Percentiles rank a stretch among this genome's conserved stretches.
These are phyloP conservation scores for Copidosoma aretas DNA, from an alignment of 2,888 invertebrate genomes.

Conservation along the genomic window DNA sequence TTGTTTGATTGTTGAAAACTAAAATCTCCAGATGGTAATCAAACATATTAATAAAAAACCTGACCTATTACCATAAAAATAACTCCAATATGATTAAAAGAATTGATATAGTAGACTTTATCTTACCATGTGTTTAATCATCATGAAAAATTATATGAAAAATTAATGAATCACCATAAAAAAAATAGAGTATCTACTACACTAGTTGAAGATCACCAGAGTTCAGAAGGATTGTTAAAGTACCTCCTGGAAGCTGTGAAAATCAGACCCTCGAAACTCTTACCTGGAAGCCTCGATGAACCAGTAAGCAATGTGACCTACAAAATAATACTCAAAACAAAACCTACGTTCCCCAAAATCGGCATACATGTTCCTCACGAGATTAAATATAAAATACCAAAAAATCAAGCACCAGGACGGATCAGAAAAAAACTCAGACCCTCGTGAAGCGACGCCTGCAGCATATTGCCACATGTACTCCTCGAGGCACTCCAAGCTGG, in stretches of 20 bases:
- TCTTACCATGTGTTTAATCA: no score
- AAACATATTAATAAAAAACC: no score
- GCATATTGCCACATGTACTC: not conserved
- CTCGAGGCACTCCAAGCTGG: conserved; percentile 27
- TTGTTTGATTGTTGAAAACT: no score
- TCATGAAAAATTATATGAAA: no score
- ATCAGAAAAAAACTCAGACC: conserved; percentile 13
- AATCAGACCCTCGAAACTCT: not conserved
- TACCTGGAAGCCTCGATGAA: conserved; percentile 1
- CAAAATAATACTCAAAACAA: conserved; percentile 5
- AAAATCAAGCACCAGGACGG: not conserved
- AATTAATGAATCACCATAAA: no score
- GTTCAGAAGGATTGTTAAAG: not conserved
- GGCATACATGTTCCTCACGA: not conserved
- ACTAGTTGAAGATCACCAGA: no score
- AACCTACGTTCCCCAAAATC: not conserved
- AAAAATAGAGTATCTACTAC: no score
- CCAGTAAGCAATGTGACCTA: conserved; percentile 3
- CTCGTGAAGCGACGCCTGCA: not conserved
- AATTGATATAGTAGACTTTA: no score
- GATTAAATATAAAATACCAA: not conserved
- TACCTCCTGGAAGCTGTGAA: not conserved
- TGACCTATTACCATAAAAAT: no score
- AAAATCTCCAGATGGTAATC: no score
- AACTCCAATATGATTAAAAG: no score